Evolutionary conservation across 2,113 vertebrate species (phyloP).

Genomic region (Oncorhynchus tshawytscha): DNA sequence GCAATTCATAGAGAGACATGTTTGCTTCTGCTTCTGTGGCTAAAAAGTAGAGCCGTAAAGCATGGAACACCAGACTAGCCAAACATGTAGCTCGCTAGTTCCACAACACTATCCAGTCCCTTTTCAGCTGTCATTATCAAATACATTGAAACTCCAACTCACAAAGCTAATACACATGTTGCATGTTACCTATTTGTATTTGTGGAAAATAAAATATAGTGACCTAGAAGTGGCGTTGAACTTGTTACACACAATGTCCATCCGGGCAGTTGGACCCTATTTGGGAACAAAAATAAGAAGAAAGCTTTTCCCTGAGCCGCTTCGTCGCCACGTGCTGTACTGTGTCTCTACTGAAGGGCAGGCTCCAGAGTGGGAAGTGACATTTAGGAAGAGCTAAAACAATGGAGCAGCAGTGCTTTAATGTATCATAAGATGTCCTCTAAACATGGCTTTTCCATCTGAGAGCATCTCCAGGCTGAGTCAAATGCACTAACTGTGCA

Average conservation of each 20-base stretch:
- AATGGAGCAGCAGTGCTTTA: constrained; percentile 71
- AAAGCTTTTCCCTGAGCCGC: constrained; percentile 34
- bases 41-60: too few species aligned
- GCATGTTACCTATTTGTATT: too few species aligned
- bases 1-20: too few species aligned
- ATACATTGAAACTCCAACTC: too few species aligned
- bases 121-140: too few species aligned
- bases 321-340: constrained; percentile 44
- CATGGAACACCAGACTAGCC: too few species aligned
- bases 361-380: constrained; percentile 72
- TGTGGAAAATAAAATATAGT: too few species aligned
- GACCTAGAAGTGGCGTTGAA: too few species aligned
- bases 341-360: constrained; percentile 52
- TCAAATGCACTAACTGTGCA: constrained; percentile 80
- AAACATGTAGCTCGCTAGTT: too few species aligned
- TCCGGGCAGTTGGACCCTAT: constrained; percentile 35
- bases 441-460: constrained; percentile 82
- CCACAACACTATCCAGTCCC: background rate
- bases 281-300: constrained; percentile 34
- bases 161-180: too few species aligned
- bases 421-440: constrained; percentile 71
- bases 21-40: too few species aligned
- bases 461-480: constrained; percentile 70
- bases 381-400: constrained; percentile 74
- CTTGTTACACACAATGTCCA: background rate